phyloP scores from a whole-genome alignment of 2,797 vertebrate genomes.

The Chromis chromis region DNA sequence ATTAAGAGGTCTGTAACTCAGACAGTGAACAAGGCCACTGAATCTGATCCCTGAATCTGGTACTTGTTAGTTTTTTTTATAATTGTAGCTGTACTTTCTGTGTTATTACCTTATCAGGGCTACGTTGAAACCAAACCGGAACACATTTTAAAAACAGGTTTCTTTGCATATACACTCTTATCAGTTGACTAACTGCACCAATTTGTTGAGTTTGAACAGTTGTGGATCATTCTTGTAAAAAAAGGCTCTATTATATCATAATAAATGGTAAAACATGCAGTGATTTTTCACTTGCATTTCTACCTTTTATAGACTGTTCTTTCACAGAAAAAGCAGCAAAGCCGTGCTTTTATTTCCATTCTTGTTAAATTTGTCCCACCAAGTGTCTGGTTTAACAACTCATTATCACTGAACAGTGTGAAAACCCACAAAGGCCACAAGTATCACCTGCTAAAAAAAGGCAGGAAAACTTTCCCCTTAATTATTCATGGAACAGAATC shows the following conservation, averaged over 20 bases:
- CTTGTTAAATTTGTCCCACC: slow-evolving; percentile 58
- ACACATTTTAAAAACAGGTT: neutral
- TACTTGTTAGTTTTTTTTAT: slow-evolving; percentile 23
- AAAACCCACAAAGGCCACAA: slow-evolving; percentile 76
- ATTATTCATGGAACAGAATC: slow-evolving; percentile 75
- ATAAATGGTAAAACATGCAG: neutral
- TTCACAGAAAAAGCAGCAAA: slow-evolving; percentile 32
- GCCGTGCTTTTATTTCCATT: slow-evolving; percentile 32
- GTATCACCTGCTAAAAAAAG: slow-evolving; percentile 65
- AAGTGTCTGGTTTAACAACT: slow-evolving; percentile 81
- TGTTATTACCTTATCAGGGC: slow-evolving; percentile 12
- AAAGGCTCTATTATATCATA: neutral
- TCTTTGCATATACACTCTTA: neutral
- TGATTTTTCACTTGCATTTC: slow-evolving; percentile 2
- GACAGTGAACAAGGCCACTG: slow-evolving; percentile 32
- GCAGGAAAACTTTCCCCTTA: slow-evolving; percentile 66
- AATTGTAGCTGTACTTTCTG: neutral
- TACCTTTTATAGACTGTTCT: slow-evolving; percentile 41
- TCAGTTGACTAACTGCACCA: neutral
- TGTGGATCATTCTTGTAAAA: neutral
- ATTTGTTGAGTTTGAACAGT: neutral
- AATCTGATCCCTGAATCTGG: slow-evolving; percentile 16
- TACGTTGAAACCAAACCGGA: slow-evolving; percentile 1
- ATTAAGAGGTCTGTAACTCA: slow-evolving; percentile 44
- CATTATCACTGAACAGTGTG: slow-evolving; percentile 78